Evolutionary conservation across 1,140 invertebrate species (phyloP).

Genomic region (Aphelinus certus): DNA sequence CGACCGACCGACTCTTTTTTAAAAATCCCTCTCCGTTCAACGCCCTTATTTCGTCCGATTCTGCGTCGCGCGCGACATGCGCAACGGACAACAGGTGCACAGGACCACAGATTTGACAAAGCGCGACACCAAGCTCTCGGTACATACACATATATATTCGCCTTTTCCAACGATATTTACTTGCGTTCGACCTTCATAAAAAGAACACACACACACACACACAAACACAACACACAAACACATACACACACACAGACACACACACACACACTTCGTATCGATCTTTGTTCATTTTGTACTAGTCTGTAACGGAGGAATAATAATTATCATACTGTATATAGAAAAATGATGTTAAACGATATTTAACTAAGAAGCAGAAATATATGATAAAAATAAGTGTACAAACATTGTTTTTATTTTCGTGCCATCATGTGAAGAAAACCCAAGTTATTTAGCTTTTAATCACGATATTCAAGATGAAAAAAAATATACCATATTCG

Average conservation of each 20-base stretch:
- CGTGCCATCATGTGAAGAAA: conserved; percentile 26
- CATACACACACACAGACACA: neutral
- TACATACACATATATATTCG: too few relatives aligned
- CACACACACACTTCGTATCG: conserved; percentile 37
- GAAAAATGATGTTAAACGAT: conserved; percentile 42
- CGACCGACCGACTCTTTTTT: too few relatives aligned
- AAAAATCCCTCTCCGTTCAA: too few relatives aligned
- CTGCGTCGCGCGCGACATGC: too few relatives aligned
- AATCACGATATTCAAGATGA: too few relatives aligned
- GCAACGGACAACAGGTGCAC: too few relatives aligned
- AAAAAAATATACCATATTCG: too few relatives aligned
- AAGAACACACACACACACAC: too few relatives aligned
- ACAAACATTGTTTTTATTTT: conserved; percentile 37
- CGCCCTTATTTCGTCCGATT: too few relatives aligned
- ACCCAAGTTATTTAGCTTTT: conserved; percentile 9
- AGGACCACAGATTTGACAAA: too few relatives aligned
- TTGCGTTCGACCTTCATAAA: conserved; percentile 31
- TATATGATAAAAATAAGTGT: conserved; percentile 42
- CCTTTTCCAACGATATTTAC: neutral
- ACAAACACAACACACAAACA: neutral
- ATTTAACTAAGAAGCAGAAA: conserved; percentile 42
- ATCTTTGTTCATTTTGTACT: conserved; percentile 44
- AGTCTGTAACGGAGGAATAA: conserved; percentile 42
- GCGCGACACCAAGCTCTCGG: too few relatives aligned
- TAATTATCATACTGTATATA: conserved; percentile 42